A percentile compares a stretch with the other conserved stretches of the same genome.
These are phyloP conservation scores for Hirtodrosophila alboralis DNA, from an alignment of 2,888 invertebrate genomes.

Conservation along the genomic window DNA sequence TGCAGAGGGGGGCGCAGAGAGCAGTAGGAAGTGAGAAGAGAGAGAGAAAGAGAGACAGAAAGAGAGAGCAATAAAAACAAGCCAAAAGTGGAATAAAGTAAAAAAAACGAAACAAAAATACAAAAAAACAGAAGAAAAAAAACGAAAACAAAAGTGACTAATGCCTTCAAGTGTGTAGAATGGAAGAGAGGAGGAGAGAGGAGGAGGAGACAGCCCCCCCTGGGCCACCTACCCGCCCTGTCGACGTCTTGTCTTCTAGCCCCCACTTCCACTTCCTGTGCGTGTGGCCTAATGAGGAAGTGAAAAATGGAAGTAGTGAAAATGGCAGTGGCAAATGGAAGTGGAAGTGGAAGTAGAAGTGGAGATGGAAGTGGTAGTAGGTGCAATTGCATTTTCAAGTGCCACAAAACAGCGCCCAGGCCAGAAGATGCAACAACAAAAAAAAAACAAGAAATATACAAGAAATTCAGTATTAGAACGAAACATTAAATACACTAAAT, in stretches of 20 bases:
- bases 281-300: conserved; percentile 74
- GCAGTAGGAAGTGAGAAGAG: conserved; percentile 31
- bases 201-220: too few species aligned
- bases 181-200: too few species aligned
- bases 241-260: too few species aligned
- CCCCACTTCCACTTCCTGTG: conserved; percentile 75
- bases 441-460: conserved; percentile 11
- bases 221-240: too few species aligned
- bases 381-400: conserved; percentile 59
- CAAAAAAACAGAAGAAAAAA: conserved; percentile 15
- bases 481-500: too few species aligned
- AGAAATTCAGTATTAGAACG: neutral
- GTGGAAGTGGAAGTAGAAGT: conserved; percentile 20
- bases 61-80: conserved; percentile 1
- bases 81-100: neutral
- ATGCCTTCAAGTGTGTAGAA: conserved; percentile 64
- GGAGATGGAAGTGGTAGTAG: conserved; percentile 18
- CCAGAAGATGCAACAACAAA: conserved; percentile 26
- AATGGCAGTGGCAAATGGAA: conserved; percentile 9
- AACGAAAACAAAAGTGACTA: conserved; percentile 77
- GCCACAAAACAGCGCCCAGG: too few species aligned
- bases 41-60: conserved; percentile 6
- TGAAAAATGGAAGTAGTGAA: conserved; percentile 35
- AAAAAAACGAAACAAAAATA: conserved; percentile 5
- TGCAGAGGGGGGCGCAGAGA: neutral